phyloP scores from a whole-genome alignment of 2,888 invertebrate species.

The Spatulosminthurus flaviceps region DNA sequence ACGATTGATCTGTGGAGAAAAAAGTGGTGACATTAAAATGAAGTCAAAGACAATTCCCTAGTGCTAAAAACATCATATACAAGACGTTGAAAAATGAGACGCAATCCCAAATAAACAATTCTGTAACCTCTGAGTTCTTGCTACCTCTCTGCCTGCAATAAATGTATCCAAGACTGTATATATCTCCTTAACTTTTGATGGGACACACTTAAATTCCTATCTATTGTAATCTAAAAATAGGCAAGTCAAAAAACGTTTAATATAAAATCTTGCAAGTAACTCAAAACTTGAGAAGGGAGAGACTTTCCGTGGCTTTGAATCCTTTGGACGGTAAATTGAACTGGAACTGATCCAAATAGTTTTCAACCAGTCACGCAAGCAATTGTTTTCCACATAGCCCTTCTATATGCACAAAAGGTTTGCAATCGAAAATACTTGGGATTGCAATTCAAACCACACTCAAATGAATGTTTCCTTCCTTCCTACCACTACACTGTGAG shows the following conservation, averaged over 20 bases:
- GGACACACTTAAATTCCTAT: constrained; percentile 33
- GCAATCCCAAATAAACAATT: too few species aligned
- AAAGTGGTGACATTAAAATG: constrained; percentile 54
- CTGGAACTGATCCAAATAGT: constrained; percentile 39
- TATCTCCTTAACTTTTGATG: too few species aligned
- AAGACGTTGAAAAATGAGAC: too few species aligned
- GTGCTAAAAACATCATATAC: background rate
- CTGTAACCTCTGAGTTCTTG: background rate
- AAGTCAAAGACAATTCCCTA: constrained; percentile 45
- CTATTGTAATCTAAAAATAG: constrained; percentile 31
- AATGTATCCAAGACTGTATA: too few species aligned
- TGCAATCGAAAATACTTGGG: background rate
- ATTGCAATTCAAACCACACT: constrained; percentile 1
- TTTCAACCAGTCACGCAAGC: constrained; percentile 41
- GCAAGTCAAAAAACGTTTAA: constrained; percentile 25
- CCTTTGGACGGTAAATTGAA: constrained; percentile 31
- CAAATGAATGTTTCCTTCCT: background rate
- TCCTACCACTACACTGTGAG: background rate
- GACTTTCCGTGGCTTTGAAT: constrained; percentile 8
- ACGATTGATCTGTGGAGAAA: constrained; percentile 82
- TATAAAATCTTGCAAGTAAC: constrained; percentile 18
- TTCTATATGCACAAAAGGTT: background rate
- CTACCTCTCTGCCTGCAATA: background rate
- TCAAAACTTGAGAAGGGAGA: constrained; percentile 20
- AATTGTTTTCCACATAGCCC: constrained; percentile 29